Evolutionary conservation across 2,797 vertebrate genomes (phyloP).

Genomic region (Numenius phaeopus): DNA sequence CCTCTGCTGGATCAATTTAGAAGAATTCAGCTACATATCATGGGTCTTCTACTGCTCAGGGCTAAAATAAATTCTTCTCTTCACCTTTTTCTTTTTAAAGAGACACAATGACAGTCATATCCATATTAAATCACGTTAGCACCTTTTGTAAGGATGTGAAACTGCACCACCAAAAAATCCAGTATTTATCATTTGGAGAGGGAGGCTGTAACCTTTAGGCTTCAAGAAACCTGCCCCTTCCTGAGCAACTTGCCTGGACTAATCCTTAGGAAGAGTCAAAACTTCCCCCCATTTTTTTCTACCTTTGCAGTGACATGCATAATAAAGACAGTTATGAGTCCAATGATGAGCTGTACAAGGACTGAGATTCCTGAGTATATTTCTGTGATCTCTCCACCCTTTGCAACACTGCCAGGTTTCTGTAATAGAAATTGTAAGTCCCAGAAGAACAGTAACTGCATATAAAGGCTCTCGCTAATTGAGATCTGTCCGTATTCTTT

Average conservation of each 20-base stretch:
- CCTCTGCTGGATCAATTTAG: conserved; percentile 67
- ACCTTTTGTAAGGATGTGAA: neutral
- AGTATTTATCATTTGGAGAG: neutral
- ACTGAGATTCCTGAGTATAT: neutral
- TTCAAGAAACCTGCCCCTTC: neutral
- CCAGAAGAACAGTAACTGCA: neutral
- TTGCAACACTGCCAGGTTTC: neutral
- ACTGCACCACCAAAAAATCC: neutral
- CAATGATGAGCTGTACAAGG: neutral
- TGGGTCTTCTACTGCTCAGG: neutral
- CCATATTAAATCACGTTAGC: neutral
- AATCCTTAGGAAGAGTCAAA: neutral
- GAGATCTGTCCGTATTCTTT: neutral
- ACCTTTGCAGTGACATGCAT: neutral
- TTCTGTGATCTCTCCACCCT: neutral
- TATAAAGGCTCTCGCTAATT: neutral
- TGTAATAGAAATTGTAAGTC: neutral
- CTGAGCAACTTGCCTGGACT: neutral
- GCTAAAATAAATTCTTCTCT: neutral
- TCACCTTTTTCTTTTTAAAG: neutral
- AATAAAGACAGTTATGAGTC: neutral
- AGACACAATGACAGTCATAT: neutral
- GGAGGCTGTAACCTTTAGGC: neutral
- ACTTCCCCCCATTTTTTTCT: neutral
- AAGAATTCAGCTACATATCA: conserved; percentile 36